Base-by-base conservation (phyloP, 2,113 vertebrate species). In the Zapus hudsonius region DNA sequence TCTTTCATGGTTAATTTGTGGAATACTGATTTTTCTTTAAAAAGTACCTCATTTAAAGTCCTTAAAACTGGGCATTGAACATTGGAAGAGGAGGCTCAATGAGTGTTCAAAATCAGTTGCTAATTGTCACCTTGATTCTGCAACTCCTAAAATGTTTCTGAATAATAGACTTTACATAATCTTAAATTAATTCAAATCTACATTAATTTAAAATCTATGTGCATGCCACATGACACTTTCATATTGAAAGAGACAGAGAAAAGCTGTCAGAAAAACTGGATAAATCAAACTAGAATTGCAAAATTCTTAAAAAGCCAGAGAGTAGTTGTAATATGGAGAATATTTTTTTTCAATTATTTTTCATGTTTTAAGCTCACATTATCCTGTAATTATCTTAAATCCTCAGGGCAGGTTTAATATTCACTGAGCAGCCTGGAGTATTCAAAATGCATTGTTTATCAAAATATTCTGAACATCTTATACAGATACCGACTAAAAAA, bases 111-210 rank as follows among this genome's bases (percentile, higher is more conserved):
- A 92, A 78, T 79, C 52, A 29, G 40, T 55, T 86, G 67, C 44
- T 91, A 92, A 87, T 76, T 91, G 38, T 67, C 72, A 70, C 61
- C 64, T 92, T 73, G 86, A 89, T 59, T 81, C 72, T 80, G 7
- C 47, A 81, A 47, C 78, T 55, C 74, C 78, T 90, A 66, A 81
- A 78, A 66, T 47, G n/a, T 70, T 36, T 94, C 59, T 84, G 19
- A 93, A 86, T 55, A 90, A 82, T 15, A 70, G 64, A 64, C 40
- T 91, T 90, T 7, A 57, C 20, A 55, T 36, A 81, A 74, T 84
- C 96, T 84, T 61, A 94, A 94, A 59, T 69, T 72, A 87, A 91
- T 74, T 90, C 75, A 91, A 76, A 63, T 64, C 40, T 64, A 76
- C 1, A 19, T 69, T 86, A 80, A 89, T 81, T 95, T 81, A 87